Percentiles rank a stretch among this genome's conserved stretches.
phyloP scores from a whole-genome alignment of 2,797 vertebrate species.

The Menidia menidia region DNA sequence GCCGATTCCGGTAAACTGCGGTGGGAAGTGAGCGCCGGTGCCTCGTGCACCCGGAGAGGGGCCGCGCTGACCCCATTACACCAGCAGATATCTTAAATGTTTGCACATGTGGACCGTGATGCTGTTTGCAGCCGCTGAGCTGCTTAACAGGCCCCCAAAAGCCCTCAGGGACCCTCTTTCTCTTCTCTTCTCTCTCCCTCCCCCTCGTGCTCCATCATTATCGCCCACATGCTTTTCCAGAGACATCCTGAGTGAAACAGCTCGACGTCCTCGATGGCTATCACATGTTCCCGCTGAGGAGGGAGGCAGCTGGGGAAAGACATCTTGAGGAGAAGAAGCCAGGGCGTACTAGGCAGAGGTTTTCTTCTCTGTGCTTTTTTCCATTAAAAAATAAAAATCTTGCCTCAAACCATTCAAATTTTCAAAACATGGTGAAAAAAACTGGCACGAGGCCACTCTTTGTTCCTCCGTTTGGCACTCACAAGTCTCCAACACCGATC shows the following conservation, averaged over 20 bases:
- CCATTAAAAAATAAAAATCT: slow-evolving; percentile 14
- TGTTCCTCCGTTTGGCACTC: neutral
- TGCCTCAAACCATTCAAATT: slow-evolving; percentile 7
- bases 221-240: slow-evolving; percentile 82
- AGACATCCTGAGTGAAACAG: slow-evolving; percentile 78
- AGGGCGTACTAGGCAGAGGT: slow-evolving; percentile 25
- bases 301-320: slow-evolving; percentile 58
- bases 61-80: slow-evolving; percentile 78
- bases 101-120: slow-evolving; percentile 83
- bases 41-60: slow-evolving; percentile 65
- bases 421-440: slow-evolving; percentile 17
- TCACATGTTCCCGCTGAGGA: slow-evolving; percentile 78
- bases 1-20: slow-evolving; percentile 58
- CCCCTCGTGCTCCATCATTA: slow-evolving; percentile 77
- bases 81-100: slow-evolving; percentile 80
- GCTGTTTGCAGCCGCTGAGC: slow-evolving; percentile 78
- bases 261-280: slow-evolving; percentile 75
- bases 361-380: slow-evolving; percentile 33
- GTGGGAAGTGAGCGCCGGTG: slow-evolving; percentile 57
- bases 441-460: slow-evolving; percentile 3
- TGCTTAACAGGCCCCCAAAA: slow-evolving; percentile 75
- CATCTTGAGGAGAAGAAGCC: slow-evolving; percentile 59
- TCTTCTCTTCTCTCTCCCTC: slow-evolving; percentile 45
- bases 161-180: slow-evolving; percentile 71
- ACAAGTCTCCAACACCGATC: neutral